Conservation (phyloP, 1,140 invertebrate species). For the Zophobas morio region DNA sequence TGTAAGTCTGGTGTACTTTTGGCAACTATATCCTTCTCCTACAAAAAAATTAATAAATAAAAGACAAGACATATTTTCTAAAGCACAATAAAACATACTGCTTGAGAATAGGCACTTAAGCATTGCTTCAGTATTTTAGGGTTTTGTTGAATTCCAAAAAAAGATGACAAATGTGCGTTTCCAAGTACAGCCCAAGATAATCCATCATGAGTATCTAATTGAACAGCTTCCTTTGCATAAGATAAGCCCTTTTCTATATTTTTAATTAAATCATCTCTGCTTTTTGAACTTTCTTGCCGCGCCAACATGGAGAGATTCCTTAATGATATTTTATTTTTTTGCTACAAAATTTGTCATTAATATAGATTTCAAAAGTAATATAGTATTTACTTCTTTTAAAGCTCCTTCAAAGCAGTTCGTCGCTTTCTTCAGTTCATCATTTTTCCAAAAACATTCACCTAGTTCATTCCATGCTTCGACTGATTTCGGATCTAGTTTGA, state of each 20-base stretch:
- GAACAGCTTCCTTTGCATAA: conserved; percentile 87
- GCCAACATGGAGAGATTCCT: conserved; percentile 89
- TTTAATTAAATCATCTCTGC: conserved; percentile 73
- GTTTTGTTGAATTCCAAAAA: conserved; percentile 84
- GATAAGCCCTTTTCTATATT: conserved; percentile 83
- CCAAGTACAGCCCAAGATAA: conserved; percentile 89
- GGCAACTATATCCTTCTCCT: conserved; percentile 83
- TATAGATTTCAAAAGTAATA: conserved; percentile 11
- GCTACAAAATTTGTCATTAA: conserved; percentile 70
- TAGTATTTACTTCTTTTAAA: conserved; percentile 80
- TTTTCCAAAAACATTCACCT: conserved; percentile 93
- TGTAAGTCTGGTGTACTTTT: conserved; percentile 85
- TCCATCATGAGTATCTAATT: conserved; percentile 86
- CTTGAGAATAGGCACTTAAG: conserved; percentile 87
- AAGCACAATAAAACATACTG: conserved; percentile 71
- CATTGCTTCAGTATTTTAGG: conserved; percentile 80
- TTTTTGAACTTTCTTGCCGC: conserved; percentile 75
- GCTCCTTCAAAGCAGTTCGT: conserved; percentile 90
- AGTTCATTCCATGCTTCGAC: conserved; percentile 92
- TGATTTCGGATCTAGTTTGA: conserved; percentile 87
- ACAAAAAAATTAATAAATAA: conserved; percentile 54
- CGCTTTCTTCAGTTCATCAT: conserved; percentile 84
- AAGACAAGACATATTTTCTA: too few relatives aligned
- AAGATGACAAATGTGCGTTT: conserved; percentile 88
- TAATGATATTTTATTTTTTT: conserved; percentile 84